Conservation (phyloP, 2,113 vertebrate genomes). For the Indicator maculatus region DNA sequence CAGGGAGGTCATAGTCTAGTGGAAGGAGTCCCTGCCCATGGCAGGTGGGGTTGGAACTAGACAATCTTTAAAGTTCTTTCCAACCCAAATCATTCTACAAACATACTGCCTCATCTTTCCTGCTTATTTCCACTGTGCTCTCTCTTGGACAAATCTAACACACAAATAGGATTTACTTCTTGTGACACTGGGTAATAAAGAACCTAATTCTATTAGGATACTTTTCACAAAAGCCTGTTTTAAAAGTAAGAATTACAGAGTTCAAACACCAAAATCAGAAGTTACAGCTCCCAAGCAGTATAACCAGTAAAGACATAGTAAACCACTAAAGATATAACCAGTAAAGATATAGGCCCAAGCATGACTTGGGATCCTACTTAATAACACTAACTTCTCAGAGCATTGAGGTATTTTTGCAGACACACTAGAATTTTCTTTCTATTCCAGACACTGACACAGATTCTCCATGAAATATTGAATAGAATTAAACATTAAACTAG, state of each 20-base stretch:
- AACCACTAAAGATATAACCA: not conserved
- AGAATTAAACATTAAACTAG: not conserved
- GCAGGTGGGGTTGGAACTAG: too few species aligned
- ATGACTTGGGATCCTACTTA: not conserved
- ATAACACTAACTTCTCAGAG: accelerated
- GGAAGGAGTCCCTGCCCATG: too few species aligned
- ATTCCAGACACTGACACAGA: not conserved
- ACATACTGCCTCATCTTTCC: not conserved
- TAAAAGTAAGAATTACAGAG: not conserved
- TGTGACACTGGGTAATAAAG: not conserved
- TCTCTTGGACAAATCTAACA: not conserved
- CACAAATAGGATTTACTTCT: not conserved
- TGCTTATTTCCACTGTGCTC: not conserved
- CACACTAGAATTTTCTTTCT: not conserved
- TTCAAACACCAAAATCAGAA: not conserved
- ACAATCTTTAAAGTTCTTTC: too few species aligned
- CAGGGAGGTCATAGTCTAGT: too few species aligned
- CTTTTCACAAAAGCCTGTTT: not conserved
- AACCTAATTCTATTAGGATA: not conserved
- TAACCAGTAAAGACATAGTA: not conserved
- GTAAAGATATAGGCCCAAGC: not conserved
- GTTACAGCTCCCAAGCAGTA: not conserved
- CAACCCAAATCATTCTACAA: too few species aligned
- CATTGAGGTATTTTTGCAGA: not conserved
- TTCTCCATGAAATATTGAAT: not conserved